Evolutionary conservation across 1,140 invertebrate species (phyloP), one percentile per base, ranked within the genome.

Genomic region (Monochamus saltuarius): DNA sequence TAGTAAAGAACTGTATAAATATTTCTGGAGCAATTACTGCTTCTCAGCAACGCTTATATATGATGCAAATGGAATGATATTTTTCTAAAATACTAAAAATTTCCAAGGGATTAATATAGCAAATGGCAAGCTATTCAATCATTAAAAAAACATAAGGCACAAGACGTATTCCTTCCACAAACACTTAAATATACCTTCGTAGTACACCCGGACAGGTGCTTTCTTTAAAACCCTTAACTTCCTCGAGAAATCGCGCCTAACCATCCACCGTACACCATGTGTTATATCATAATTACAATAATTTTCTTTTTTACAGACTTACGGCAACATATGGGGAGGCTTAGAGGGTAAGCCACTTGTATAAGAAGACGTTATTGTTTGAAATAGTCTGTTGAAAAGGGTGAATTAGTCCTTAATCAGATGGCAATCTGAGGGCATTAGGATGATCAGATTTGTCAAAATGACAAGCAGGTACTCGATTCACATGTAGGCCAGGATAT

Each of bases 241-340:
- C 37, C 22, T 29, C 2, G 22, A 29, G 52, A 50, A 64, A 65
- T 64, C 62, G 63, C 61, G 59, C 58, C 62, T 43, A 54, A 60
- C 54, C 59, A 68, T 14, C 53, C 47, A 52, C 43, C 65, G 65
- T 69, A 64, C 19, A 57, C 66, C 68, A 62, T 68, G 66, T 68
- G 68, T 64, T 70, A 70, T 57, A 62, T 70, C 66, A 70, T 70
- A 70, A 70, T 70, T 68, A 70, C 66, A 68, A 67, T 70, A 70
- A 70, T 70, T 68, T 64, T 39, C 46, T 66, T 68, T 66, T 60
- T 67, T 65, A 17, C 46, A 57, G 43, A 59, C 54, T 37, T 61
- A 61, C 49, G 64, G 58, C 56, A 66, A 53, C 68, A 70, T 70
- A 70, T 70, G 68, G 65, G 59, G 66, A 53, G 36, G 61, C 63